These are phyloP conservation scores for Pluvianellus socialis DNA, from an alignment of 2,113 vertebrate species.

Conservation along the genomic window DNA sequence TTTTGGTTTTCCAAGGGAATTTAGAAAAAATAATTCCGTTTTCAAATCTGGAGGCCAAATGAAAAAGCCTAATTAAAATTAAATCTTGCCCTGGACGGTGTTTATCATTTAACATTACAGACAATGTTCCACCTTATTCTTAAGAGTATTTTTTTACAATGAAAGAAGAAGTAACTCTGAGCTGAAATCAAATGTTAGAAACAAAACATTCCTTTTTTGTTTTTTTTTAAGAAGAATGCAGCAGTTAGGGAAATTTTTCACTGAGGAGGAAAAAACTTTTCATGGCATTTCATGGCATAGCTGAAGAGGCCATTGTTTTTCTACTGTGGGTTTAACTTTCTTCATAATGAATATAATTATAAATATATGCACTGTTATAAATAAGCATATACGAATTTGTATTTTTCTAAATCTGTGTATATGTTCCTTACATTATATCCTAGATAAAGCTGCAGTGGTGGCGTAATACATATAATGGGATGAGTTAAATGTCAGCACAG, in stretches of 20 bases:
- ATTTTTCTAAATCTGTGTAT: constrained; percentile 24
- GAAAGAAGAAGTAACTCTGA: background rate
- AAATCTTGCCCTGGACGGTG: background rate
- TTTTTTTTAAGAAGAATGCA: background rate
- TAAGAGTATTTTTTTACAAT: background rate
- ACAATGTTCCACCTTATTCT: background rate
- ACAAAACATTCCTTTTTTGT: background rate
- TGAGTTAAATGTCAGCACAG: constrained; percentile 60
- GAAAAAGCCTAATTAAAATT: background rate
- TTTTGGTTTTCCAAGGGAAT: background rate
- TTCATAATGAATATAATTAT: constrained; percentile 24
- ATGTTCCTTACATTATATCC: constrained; percentile 21
- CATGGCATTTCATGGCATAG: background rate
- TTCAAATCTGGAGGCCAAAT: background rate
- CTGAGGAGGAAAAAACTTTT: background rate
- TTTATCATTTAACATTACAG: background rate
- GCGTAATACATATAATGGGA: constrained; percentile 10
- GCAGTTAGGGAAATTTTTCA: background rate
- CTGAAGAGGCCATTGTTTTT: background rate
- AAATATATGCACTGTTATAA: constrained; percentile 8
- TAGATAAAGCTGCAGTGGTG: constrained; percentile 12
- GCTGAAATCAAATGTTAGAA: background rate
- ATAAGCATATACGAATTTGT: background rate
- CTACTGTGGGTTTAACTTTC: background rate
- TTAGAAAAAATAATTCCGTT: background rate